These are phyloP conservation scores for Caenorhabditis drosophilae DNA, from an alignment of 2,888 invertebrate genomes.

Conservation along the genomic window DNA sequence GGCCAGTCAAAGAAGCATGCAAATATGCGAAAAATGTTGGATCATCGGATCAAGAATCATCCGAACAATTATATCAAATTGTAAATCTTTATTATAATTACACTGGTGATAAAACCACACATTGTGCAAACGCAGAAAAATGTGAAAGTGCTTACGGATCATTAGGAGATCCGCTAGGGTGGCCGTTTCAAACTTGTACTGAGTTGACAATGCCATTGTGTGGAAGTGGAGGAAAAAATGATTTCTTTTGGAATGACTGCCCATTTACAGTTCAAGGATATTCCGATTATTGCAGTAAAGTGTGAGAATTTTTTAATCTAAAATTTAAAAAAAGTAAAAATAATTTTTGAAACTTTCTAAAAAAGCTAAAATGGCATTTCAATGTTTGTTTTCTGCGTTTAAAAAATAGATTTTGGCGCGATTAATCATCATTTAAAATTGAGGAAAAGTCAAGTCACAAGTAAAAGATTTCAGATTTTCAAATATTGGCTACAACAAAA, in stretches of 20 bases:
- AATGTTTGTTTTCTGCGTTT: no score
- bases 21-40: slow-evolving; percentile 71
- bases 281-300: slow-evolving; percentile 76
- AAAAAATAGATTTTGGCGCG: no score
- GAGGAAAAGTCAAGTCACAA: not conserved
- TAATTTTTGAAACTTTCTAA: slow-evolving; percentile 2
- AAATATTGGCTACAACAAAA: slow-evolving; percentile 70
- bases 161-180: slow-evolving; percentile 51
- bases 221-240: slow-evolving; percentile 78
- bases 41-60: slow-evolving; percentile 39
- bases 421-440: no score
- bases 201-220: slow-evolving; percentile 97
- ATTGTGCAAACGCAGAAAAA: slow-evolving; percentile 56
- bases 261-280: slow-evolving; percentile 50
- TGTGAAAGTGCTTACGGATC: slow-evolving; percentile 48
- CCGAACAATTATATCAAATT: slow-evolving; percentile 40
- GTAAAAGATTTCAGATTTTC: slow-evolving; percentile 40
- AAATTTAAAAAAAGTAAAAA: not conserved
- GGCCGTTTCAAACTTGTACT: slow-evolving; percentile 75
- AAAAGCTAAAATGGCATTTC: no score
- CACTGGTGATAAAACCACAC: slow-evolving; percentile 35
- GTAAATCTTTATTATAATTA: slow-evolving; percentile 53
- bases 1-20: slow-evolving; percentile 74
- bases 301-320: slow-evolving; percentile 56
- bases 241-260: slow-evolving; percentile 78